Percentiles rank a stretch among this genome's conserved stretches.
Evolutionary conservation across 2,797 vertebrate genomes (phyloP).

Genomic region (Acridotheres tristis): DNA sequence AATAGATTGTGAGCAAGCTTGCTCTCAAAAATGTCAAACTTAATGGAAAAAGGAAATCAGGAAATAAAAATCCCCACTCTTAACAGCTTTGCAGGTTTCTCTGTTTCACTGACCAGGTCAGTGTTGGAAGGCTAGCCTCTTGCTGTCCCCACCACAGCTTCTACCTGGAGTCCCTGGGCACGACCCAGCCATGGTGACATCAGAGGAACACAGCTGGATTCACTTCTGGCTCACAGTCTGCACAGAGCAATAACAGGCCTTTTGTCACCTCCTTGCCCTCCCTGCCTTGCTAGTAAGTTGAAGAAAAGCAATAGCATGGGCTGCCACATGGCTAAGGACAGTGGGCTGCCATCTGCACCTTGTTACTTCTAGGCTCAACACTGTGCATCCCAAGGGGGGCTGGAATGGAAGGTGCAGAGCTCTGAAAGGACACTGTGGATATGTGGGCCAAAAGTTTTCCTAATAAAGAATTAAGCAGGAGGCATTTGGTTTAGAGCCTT

Average conservation of each 20-base stretch:
- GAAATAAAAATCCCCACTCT: slow-evolving; percentile 36
- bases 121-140: background rate
- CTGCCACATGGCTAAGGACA: background rate
- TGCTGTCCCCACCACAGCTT: background rate
- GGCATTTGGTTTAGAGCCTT: background rate
- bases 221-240: background rate
- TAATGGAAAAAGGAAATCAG: slow-evolving; percentile 64
- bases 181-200: background rate
- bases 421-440: background rate
- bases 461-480: background rate
- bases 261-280: background rate
- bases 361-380: background rate
- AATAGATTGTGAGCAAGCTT: slow-evolving; percentile 45
- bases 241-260: background rate
- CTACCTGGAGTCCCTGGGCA: background rate
- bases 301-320: background rate
- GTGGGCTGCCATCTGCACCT: background rate
- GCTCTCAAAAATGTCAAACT: slow-evolving; percentile 63
- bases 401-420: background rate
- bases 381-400: fast-evolving
- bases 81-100: slow-evolving; percentile 10
- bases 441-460: background rate
- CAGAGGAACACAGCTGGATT: background rate
- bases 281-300: background rate
- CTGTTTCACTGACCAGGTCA: slow-evolving; percentile 27